These are phyloP conservation scores for Pyrochroa serraticornis DNA, from an alignment of 2,888 invertebrate genomes.

Conservation along the genomic window DNA sequence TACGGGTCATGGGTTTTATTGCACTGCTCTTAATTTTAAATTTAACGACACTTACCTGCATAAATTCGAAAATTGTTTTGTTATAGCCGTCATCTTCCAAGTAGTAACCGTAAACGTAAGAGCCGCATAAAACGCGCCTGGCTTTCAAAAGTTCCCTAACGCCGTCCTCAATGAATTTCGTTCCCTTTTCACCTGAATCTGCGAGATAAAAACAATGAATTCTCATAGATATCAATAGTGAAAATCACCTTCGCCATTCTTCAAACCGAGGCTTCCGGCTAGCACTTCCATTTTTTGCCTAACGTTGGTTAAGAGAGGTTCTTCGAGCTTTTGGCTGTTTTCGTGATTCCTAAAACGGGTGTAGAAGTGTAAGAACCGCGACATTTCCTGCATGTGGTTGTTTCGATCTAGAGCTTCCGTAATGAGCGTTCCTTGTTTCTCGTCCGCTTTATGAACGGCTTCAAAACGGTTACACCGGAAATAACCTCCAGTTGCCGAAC, in stretches of 20 bases:
- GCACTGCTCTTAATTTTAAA: too few species aligned
- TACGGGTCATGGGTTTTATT: conserved; percentile 5
- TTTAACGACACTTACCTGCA: conserved; percentile 61
- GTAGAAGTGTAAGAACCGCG: conserved; percentile 70
- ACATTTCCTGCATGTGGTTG: conserved; percentile 66
- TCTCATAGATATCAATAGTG: conserved; percentile 11
- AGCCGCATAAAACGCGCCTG: conserved; percentile 67
- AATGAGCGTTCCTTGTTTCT: conserved; percentile 63
- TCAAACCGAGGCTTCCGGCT: conserved; percentile 60
- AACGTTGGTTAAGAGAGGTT: conserved; percentile 64
- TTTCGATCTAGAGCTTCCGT: conserved; percentile 66
- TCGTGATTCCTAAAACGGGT: conserved; percentile 70
- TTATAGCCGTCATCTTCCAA: conserved; percentile 69
- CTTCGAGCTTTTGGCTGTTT: conserved; percentile 68
- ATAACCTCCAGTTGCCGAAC: conserved; percentile 72
- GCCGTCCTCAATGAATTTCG: conserved; percentile 68
- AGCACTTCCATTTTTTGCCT: conserved; percentile 68
- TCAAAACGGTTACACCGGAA: conserved; percentile 68
- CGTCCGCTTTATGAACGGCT: conserved; percentile 68
- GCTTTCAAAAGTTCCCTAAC: conserved; percentile 68
- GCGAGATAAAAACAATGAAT: conserved; percentile 19
- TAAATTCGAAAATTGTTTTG: conserved; percentile 71
- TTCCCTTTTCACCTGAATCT: conserved; percentile 57
- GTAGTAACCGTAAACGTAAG: conserved; percentile 73
- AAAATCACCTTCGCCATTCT: conserved; percentile 52